Conservation (phyloP, 2,113 vertebrate genomes). For the Grammomys dolichurus region DNA sequence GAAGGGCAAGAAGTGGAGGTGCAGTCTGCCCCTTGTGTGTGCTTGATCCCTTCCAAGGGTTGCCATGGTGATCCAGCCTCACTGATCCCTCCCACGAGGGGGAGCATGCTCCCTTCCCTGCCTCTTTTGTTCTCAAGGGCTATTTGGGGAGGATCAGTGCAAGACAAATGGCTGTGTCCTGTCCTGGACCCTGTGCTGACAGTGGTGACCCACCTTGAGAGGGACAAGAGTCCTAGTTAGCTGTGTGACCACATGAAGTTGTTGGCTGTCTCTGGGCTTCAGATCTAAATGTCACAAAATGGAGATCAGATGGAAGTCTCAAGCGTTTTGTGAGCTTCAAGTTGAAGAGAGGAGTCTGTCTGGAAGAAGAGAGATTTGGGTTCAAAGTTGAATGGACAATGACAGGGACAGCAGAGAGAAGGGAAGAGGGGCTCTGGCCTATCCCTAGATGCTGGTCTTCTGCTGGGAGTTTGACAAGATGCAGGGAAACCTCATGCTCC, state of each 20-base stretch:
- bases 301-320: neutral
- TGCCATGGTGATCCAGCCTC: neutral
- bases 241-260: constrained; percentile 2
- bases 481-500: neutral
- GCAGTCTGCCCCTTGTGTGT: neutral
- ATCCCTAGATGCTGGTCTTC: neutral
- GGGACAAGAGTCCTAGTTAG: neutral
- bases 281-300: neutral
- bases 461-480: neutral
- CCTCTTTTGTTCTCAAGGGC: neutral
- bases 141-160: neutral
- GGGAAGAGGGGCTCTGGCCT: neutral
- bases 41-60: neutral
- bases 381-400: neutral
- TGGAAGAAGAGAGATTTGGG: neutral
- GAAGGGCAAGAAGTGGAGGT: neutral
- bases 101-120: neutral
- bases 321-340: neutral
- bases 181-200: neutral
- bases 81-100: neutral
- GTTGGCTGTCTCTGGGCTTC: constrained; percentile 2
- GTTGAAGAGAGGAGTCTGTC: neutral
- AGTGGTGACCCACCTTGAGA: neutral
- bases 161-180: neutral
- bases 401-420: neutral